Conservation (phyloP, 2,797 vertebrate species). For the Oreochromis mossambicus region DNA sequence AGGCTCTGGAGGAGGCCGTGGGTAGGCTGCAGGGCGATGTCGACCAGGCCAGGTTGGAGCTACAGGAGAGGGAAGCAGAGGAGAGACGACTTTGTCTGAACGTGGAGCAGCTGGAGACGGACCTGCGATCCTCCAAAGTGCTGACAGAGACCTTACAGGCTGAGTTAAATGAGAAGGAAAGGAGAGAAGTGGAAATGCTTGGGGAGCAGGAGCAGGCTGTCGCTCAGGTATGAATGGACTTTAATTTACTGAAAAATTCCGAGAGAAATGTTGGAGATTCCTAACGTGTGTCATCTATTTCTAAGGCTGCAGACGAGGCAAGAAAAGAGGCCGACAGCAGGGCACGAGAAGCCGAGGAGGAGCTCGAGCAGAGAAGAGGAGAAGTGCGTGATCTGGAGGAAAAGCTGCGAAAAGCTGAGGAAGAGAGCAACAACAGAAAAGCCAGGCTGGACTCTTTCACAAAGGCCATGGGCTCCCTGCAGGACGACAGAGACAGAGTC, state of each 20-base stretch:
- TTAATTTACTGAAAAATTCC: background rate
- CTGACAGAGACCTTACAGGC: constrained; percentile 82
- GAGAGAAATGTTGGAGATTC: background rate
- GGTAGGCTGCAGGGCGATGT: constrained; percentile 71
- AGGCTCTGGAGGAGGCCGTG: constrained; percentile 79
- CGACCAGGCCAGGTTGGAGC: constrained; percentile 65
- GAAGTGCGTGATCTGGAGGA: constrained; percentile 75
- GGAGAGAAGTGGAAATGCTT: constrained; percentile 84
- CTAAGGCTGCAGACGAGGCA: constrained; percentile 83
- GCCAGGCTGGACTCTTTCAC: constrained; percentile 86
- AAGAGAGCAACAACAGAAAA: constrained; percentile 80
- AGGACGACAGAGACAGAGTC: constrained; percentile 89
- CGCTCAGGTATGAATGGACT: constrained; percentile 58
- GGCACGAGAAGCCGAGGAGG: constrained; percentile 76
- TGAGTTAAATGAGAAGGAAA: constrained; percentile 85
- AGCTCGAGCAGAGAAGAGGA: constrained; percentile 75
- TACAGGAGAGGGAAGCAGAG: constrained; percentile 80
- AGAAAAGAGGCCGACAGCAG: constrained; percentile 77
- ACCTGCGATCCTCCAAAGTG: constrained; percentile 84
- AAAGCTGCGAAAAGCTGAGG: constrained; percentile 71
- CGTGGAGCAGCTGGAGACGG: constrained; percentile 86
- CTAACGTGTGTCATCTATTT: background rate
- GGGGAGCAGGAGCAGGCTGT: constrained; percentile 88
- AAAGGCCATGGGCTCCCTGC: constrained; percentile 95
- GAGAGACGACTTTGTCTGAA: constrained; percentile 81